These are phyloP conservation scores for Globia sparganii DNA, from an alignment of 2,888 invertebrate genomes.

Conservation along the genomic window DNA sequence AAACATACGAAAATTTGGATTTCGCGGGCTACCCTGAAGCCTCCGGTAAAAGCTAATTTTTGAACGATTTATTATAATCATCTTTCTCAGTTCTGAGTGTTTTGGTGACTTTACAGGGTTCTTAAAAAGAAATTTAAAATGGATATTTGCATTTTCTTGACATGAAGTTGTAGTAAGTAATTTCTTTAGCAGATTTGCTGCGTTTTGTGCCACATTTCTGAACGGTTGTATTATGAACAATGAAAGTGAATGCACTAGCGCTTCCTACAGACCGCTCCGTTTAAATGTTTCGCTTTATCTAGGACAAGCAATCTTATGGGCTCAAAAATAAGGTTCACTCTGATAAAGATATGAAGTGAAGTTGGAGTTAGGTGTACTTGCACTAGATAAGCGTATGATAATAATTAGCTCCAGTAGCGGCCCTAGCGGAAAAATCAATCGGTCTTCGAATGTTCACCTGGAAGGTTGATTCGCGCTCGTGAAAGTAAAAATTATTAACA, in stretches of 20 bases:
- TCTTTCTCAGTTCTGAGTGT: background rate
- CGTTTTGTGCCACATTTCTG: constrained; percentile 13
- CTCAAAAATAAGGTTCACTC: background rate
- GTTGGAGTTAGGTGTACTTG: background rate
- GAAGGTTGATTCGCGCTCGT: background rate
- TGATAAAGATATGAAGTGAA: constrained; percentile 2
- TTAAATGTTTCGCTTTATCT: background rate
- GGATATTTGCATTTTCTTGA: background rate
- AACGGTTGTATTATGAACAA: constrained; percentile 17
- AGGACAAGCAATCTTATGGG: background rate
- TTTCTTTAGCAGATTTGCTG: background rate
- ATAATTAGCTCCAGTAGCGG: background rate
- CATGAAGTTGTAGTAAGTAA: background rate
- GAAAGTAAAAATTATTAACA: background rate
- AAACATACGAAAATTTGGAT: background rate
- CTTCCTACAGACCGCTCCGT: background rate
- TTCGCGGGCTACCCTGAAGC: background rate
- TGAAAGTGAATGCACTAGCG: constrained; percentile 2
- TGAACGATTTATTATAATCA: background rate
- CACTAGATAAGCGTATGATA: constrained; percentile 5
- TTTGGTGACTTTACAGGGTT: background rate
- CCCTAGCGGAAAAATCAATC: constrained; percentile 17
- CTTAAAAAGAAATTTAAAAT: background rate
- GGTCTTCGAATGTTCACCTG: background rate
- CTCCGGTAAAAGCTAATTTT: background rate